Conservation (phyloP, 2,888 invertebrate species). For the Seira musarum region DNA sequence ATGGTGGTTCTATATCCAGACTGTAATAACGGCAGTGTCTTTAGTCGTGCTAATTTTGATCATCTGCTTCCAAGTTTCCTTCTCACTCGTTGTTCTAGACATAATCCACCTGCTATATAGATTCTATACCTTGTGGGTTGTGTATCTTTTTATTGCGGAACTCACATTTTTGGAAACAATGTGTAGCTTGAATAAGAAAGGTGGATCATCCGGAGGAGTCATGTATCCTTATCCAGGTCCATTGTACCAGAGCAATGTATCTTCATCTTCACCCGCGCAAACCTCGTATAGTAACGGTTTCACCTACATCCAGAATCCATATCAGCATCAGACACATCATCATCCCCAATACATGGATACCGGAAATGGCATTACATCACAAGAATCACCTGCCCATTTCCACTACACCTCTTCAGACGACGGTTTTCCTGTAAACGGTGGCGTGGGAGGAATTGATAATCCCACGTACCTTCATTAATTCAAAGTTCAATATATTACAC, state of each 20-base stretch:
- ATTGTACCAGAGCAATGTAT: slow-evolving; percentile 14
- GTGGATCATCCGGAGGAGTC: slow-evolving; percentile 13
- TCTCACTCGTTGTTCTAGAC: slow-evolving; percentile 61
- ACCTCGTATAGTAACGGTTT: slow-evolving; percentile 23
- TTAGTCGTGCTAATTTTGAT: slow-evolving; percentile 58
- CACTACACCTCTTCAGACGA: slow-evolving; percentile 40
- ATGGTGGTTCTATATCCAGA: slow-evolving; percentile 65
- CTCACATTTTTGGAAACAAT: slow-evolving; percentile 53
- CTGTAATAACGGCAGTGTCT: slow-evolving; percentile 47
- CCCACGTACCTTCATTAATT: slow-evolving; percentile 48
- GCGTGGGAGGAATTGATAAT: slow-evolving; percentile 45
- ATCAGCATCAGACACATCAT: slow-evolving; percentile 14
- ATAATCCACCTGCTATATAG: slow-evolving; percentile 63
- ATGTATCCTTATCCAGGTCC: slow-evolving; percentile 22
- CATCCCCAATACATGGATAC: slow-evolving; percentile 3
- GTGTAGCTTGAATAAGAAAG: slow-evolving; percentile 47
- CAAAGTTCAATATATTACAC: too few relatives aligned
- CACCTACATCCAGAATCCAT: slow-evolving; percentile 13
- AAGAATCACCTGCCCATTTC: not conserved
- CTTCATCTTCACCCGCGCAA: slow-evolving; percentile 12
- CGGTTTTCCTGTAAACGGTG: slow-evolving; percentile 30
- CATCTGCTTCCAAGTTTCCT: slow-evolving; percentile 62
- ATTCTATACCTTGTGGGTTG: slow-evolving; percentile 64
- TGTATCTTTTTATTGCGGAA: slow-evolving; percentile 61
- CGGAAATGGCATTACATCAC: not conserved